phyloP scores from a whole-genome alignment of 2,888 invertebrate genomes.

The Idaea aversata region DNA sequence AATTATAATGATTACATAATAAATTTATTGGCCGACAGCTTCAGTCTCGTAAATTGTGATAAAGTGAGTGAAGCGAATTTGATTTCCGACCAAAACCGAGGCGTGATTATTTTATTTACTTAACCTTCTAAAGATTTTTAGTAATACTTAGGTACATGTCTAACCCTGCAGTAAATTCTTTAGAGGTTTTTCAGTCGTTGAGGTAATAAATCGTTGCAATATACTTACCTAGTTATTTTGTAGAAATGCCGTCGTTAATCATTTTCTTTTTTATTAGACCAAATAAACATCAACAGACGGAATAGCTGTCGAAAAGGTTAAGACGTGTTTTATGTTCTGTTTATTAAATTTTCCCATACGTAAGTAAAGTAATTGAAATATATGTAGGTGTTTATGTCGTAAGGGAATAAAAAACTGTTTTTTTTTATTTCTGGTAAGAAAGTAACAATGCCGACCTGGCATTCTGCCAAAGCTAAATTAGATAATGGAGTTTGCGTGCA shows the following conservation, averaged over 20 bases:
- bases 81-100: background rate
- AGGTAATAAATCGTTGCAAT: background rate
- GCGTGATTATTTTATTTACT: background rate
- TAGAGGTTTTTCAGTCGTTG: background rate
- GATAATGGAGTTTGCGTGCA: conserved; percentile 81
- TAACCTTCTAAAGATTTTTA: background rate
- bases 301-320: background rate
- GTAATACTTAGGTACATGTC: background rate
- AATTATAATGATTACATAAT: background rate
- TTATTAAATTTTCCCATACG: conserved; percentile 45
- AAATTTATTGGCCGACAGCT: background rate
- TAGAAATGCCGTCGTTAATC: background rate
- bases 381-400: conserved; percentile 71
- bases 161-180: background rate
- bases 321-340: conserved; percentile 9
- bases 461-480: conserved; percentile 80
- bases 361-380: conserved; percentile 60
- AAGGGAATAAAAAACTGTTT: conserved; percentile 70
- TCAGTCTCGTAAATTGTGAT: background rate
- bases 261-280: background rate
- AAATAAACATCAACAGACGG: background rate
- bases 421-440: conserved; percentile 53
- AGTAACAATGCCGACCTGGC: conserved; percentile 76
- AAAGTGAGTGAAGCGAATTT: background rate
- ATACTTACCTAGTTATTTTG: background rate